phyloP scores from a whole-genome alignment of 2,797 vertebrate genomes.

The Podargus strigoides region DNA sequence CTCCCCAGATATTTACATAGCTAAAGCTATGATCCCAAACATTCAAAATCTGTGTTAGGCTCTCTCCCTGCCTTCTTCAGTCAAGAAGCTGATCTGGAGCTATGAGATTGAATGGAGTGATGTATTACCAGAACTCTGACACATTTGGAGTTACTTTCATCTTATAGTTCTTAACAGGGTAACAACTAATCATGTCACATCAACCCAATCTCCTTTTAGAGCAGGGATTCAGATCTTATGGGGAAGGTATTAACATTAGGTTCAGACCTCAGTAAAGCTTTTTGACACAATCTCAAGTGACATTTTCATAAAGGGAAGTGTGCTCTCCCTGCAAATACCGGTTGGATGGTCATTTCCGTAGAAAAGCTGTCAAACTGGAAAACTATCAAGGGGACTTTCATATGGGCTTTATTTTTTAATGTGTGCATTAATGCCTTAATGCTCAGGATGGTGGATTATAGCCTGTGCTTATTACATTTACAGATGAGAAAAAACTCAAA shows the following conservation, averaged over 20 bases:
- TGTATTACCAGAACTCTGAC: not conserved
- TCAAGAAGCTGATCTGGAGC: not conserved
- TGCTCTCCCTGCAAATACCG: not conserved
- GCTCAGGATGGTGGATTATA: not conserved
- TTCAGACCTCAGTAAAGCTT: not conserved
- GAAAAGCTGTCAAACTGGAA: not conserved
- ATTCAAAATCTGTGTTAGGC: not conserved
- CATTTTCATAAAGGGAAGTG: not conserved
- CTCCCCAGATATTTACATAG: not conserved
- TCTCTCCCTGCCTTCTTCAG: not conserved
- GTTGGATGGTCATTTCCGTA: not conserved
- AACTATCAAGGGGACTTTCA: not conserved
- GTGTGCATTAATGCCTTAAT: not conserved
- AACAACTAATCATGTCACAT: not conserved
- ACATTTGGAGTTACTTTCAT: not conserved
- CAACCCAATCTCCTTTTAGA: not conserved
- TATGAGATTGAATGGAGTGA: not conserved
- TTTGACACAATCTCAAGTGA: not conserved
- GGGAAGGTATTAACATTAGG: not conserved
- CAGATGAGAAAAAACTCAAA: not conserved
- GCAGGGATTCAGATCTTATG: not conserved
- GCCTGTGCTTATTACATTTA: not conserved
- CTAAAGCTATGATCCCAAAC: not conserved
- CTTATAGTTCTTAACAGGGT: not conserved
- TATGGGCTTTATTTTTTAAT: not conserved